Percentiles rank a stretch among this genome's conserved stretches.
Evolutionary conservation across 2,888 invertebrate genomes (phyloP).

Genomic region (Lithophane semibrunnea): DNA sequence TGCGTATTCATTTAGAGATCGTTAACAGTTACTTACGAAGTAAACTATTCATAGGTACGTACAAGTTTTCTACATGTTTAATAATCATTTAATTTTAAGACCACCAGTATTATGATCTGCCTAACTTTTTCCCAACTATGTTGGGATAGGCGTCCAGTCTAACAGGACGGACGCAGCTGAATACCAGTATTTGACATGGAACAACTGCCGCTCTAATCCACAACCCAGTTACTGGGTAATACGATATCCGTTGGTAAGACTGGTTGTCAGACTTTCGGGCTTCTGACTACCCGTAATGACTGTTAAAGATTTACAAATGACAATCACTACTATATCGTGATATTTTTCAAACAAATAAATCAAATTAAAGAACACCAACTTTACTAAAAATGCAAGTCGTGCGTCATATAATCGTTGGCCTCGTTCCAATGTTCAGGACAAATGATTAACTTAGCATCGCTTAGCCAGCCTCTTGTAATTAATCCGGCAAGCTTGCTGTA

Average conservation of each 20-base stretch:
- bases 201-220: background rate
- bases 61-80: background rate
- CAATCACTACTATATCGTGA: background rate
- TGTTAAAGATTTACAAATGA: background rate
- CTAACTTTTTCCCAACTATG: background rate
- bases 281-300: background rate
- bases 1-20: constrained; percentile 2
- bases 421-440: constrained; percentile 49
- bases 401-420: constrained; percentile 43
- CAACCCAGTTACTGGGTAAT: background rate
- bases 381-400: constrained; percentile 6
- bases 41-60: background rate
- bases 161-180: background rate
- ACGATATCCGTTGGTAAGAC: background rate
- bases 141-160: background rate
- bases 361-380: constrained; percentile 16
- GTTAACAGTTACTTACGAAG: background rate
- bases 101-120: background rate
- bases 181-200: background rate
- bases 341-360: background rate
- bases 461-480: constrained; percentile 55
- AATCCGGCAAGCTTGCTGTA: constrained; percentile 43
- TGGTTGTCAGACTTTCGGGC: background rate
- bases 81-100: background rate
- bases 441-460: constrained; percentile 57